Conservation (phyloP, 2,113 vertebrate species). For the Clupea harengus region DNA sequence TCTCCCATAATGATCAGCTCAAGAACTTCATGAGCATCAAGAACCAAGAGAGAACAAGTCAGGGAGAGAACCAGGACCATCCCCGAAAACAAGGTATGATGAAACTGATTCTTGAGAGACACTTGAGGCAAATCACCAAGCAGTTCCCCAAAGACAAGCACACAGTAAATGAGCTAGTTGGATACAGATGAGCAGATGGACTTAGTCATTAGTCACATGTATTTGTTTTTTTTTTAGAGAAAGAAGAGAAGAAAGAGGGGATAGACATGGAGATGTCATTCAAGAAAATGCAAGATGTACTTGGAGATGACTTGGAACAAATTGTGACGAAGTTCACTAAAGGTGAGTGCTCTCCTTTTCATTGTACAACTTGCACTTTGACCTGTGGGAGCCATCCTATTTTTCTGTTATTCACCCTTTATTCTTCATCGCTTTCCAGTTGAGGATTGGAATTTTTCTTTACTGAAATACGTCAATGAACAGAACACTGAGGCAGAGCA, state of each 20-base stretch:
- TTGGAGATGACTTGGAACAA: slow-evolving; percentile 2
- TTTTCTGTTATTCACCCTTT: neutral
- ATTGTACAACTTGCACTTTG: neutral
- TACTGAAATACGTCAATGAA: slow-evolving; percentile 36
- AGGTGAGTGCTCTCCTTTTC: neutral
- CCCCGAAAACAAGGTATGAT: slow-evolving; percentile 1
- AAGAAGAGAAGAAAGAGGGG: neutral
- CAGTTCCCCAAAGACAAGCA: neutral
- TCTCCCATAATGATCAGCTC: neutral
- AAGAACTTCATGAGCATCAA: slow-evolving; percentile 23
- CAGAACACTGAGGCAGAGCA: slow-evolving; percentile 28
- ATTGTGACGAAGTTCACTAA: neutral
- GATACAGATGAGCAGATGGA: neutral
- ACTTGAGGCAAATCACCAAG: neutral
- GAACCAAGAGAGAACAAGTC: slow-evolving; percentile 3
- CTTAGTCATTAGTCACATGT: neutral
- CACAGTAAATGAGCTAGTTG: neutral
- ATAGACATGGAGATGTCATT: neutral
- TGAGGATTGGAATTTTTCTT: slow-evolving; percentile 33
- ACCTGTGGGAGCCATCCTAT: neutral
- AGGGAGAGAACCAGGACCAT: neutral
- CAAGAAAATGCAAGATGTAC: slow-evolving; percentile 4
- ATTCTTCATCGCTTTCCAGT: neutral
- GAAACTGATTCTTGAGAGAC: neutral
- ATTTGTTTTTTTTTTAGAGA: neutral